Conservation (phyloP, 2,797 vertebrate species). For the Micromesistius poutassou region DNA sequence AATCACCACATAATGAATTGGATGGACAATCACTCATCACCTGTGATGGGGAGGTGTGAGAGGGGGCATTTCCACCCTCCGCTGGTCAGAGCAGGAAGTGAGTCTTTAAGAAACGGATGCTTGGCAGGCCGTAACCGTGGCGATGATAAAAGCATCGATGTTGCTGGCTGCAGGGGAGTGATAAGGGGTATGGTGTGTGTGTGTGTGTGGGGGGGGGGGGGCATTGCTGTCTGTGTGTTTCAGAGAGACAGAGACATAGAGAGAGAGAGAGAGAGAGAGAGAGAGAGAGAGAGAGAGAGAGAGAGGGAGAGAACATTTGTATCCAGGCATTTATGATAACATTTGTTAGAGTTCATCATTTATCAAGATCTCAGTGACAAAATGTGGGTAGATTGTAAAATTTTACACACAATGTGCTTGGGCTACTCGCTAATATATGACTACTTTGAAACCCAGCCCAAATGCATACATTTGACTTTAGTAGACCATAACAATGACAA, state of each 20-base stretch:
- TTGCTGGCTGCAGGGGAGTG: slow-evolving; percentile 6
- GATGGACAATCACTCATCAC: neutral
- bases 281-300: too few species aligned
- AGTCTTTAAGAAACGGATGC: slow-evolving; percentile 12
- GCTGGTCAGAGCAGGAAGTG: neutral
- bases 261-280: too few species aligned
- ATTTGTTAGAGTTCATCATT: neutral
- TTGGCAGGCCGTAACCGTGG: slow-evolving; percentile 24
- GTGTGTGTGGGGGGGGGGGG: neutral
- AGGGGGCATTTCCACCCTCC: neutral
- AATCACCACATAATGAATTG: too few species aligned
- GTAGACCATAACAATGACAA: neutral
- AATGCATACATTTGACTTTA: neutral
- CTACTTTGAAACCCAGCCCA: neutral
- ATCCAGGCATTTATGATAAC: neutral
- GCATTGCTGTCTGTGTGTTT: too few species aligned
- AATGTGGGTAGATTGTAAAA: neutral
- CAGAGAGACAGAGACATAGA: too few species aligned
- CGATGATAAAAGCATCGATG: slow-evolving; percentile 13
- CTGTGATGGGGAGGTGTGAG: neutral
- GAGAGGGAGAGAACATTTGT: neutral
- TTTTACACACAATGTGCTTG: neutral
- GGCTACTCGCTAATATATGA: neutral
- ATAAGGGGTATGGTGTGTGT: slow-evolving; percentile 28
- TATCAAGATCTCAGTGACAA: neutral